Evolutionary conservation across 2,888 invertebrate genomes (phyloP), one percentile per base, ranked within the genome.

Genomic region (Osedax frankpressi): DNA sequence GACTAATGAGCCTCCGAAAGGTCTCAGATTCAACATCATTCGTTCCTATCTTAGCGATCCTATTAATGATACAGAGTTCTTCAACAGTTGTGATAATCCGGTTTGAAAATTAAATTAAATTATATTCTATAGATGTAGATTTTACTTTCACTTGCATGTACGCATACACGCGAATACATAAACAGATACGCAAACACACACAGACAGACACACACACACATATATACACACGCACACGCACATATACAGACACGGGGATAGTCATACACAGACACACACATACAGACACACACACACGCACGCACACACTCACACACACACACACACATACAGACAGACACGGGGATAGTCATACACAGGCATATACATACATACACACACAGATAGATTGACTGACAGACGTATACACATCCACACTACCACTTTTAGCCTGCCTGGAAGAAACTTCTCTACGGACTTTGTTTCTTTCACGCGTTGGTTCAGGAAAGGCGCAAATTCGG

Each of bases 31-130:
- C 76, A 86, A 86, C 78, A 80, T 86, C 72, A 74, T 84, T 65
- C 78, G 84, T 69, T 86, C 85, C 0, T 92, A 91, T 84, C 84
- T 90, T 71, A 91, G 85, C 80, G 93, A 94, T 84, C 94, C 94
- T 0, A 90, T 94, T 75, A 91, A 89, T 75, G 91, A 94, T 83
- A 85, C 88, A 0, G 93, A 93, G 80, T 94, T 93, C 89, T 94
- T 92, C 75, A 79, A 78, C 29, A 80, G 82, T 14, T 81, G 81
- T 68, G 80, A 81, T 30, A 82, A 84, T 62, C 79, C 80, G 75
- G 85, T 85, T 76, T 76, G 78, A 44, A 19, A 19, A 6, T 44
- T 6, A 44, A 44, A 19, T 6, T 11, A 44, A 44, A 19, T 59
- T 19, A 59, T 59, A 59, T 59, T 19, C 14, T 59, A 59, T 59